Base-by-base conservation (phyloP, 2,888 invertebrate species). In the Acanthacorydalis orientalis region DNA sequence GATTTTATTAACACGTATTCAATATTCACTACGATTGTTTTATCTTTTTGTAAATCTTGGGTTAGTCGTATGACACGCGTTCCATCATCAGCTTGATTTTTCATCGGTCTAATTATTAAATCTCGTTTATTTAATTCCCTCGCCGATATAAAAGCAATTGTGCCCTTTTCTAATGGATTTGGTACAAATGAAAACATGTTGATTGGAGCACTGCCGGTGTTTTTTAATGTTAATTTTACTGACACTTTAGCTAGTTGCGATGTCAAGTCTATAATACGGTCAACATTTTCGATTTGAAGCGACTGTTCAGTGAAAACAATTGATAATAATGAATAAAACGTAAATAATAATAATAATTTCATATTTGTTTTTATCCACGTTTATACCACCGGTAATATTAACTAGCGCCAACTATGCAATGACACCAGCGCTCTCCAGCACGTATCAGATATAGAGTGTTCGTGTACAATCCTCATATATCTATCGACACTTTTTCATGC, bases 221-320 rank as follows among this genome's bases (percentile, higher is more conserved):
- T 92, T 68, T 92, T 87, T 55, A 92, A 62, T 54, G 83, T 83
- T 58, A 95, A 73, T 67, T 83, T 83, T 33, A 80, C 72, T 11
- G 77, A 72, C 47, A 88, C 78, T 70, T 89, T 92, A 2, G 89
- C 89, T 50, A 96, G 73, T 66, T 95, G 95, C 7, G 89, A 82
- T 7, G 87, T 76, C 53, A 93, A 69, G 67, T 96, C 93, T 55
- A 96, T 77, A 44, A 78, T 78, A 60, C 91, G 74, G 52, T 92
- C 91, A 15, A 87, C 85, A 72, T 86, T 87, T 64, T 79, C 81
- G 51, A 84, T 72, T 51, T 74, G 69, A 52, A 85, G 14, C 10
- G 37, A 37, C 23, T 23, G 23, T 23, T 23, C 23, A 23, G 23
- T 23, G 6, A 23, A 23, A 4, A 23, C 23, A 23, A 23, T 23